Conservation (phyloP, 2,113 vertebrate species). For the Anser brachyrhynchus region DNA sequence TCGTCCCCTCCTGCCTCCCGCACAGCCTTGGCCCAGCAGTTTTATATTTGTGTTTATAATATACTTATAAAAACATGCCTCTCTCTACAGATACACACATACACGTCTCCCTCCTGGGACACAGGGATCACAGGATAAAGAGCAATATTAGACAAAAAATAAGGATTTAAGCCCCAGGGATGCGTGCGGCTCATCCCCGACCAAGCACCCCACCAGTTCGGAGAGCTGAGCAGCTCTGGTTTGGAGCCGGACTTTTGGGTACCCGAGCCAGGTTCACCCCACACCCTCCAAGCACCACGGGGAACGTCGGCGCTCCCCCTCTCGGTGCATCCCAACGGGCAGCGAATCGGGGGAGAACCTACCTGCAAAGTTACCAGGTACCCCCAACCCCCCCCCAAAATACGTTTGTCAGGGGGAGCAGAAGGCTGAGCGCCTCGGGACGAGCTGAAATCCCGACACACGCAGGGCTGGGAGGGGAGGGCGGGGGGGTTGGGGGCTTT, state of each 20-base stretch:
- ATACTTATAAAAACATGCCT: neutral
- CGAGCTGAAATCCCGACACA: too few species aligned
- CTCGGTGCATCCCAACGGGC: neutral
- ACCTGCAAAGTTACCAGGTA: too few species aligned
- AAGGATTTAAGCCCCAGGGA: neutral
- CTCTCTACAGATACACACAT: neutral
- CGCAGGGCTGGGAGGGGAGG: neutral
- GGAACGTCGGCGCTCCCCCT: accelerated
- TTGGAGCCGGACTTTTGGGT: accelerated
- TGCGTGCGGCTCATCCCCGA: neutral
- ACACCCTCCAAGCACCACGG: accelerated
- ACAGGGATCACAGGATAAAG: neutral
- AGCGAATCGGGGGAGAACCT: too few species aligned
- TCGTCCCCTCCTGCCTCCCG: neutral
- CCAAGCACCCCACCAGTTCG: neutral
- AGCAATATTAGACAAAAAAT: neutral
- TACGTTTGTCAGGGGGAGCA: too few species aligned
- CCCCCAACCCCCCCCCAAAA: too few species aligned
- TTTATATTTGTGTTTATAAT: neutral
- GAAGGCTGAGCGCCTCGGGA: too few species aligned
- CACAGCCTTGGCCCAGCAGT: neutral
- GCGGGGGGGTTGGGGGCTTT: neutral
- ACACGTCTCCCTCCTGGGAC: neutral
- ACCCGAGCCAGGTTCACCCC: neutral
- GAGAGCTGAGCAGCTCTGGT: neutral